Conservation (phyloP, 2,888 invertebrate genomes). For the Brachypalpus laphriformis region DNA sequence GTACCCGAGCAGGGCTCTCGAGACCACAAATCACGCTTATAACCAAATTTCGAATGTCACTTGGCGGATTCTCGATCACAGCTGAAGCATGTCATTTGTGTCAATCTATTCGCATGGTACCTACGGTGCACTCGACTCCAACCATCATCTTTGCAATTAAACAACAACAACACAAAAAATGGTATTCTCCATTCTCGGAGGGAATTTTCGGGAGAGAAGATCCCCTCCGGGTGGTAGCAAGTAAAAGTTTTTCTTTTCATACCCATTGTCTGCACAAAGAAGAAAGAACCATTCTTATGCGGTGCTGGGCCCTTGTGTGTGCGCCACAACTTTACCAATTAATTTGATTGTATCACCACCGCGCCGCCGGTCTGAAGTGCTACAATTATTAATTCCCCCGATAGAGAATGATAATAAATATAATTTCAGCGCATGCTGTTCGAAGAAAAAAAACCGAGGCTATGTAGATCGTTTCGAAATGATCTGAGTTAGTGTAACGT, state of each 20-base stretch:
- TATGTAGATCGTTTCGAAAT: slow-evolving; percentile 38
- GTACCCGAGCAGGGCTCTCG: background rate
- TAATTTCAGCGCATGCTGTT: slow-evolving; percentile 49
- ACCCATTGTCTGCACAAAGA: background rate
- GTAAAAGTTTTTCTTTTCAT: background rate
- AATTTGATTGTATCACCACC: slow-evolving; percentile 59
- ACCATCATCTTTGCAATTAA: slow-evolving; percentile 19
- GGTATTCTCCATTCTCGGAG: background rate
- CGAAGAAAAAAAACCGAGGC: background rate
- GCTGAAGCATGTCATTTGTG: slow-evolving; percentile 48
- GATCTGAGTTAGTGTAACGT: slow-evolving; percentile 14
- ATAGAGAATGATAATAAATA: slow-evolving; percentile 44
- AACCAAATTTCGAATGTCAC: slow-evolving; percentile 50
- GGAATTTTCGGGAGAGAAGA: background rate
- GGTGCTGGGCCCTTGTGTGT: slow-evolving; percentile 10
- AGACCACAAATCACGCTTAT: slow-evolving; percentile 41
- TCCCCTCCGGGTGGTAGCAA: slow-evolving; percentile 11
- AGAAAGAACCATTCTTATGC: slow-evolving; percentile 23
- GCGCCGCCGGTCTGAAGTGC: slow-evolving; percentile 35
- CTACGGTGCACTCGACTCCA: slow-evolving; percentile 25
- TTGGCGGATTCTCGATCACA: slow-evolving; percentile 45
- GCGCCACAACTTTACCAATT: slow-evolving; percentile 41
- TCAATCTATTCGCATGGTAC: slow-evolving; percentile 32
- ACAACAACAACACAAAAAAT: background rate
- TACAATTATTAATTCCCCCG: slow-evolving; percentile 57